Evolutionary conservation across 1,140 invertebrate species (phyloP), one percentile per base, ranked within the genome.

Genomic region (Euura saliciscinereae): DNA sequence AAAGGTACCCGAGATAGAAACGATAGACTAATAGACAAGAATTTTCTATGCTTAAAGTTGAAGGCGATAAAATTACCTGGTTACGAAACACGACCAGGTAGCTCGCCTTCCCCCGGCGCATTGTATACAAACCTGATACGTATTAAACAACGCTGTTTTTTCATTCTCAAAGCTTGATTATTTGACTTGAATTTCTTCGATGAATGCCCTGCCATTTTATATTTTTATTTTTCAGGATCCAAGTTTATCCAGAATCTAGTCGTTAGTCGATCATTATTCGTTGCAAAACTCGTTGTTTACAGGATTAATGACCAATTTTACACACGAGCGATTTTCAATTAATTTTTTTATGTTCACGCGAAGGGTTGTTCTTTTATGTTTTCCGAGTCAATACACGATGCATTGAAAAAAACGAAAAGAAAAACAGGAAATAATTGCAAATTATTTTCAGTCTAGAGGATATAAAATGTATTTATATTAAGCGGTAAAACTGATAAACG

Each of bases 1-100:
- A 93, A 92, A 93, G 92, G 92, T 93, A 92, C 83, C 80, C 81
- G 79, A 83, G 85, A 85, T 81, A 84, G 78, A 84, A 78, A 82
- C 73, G 81, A 82, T 85, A 84, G 78, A 83, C 78, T 85, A 82
- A 82, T 51, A 74, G 64, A 74, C 67, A 72, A 69, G 72, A 42
- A 68, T 71, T 69, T 71, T 71, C 70, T 45, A 28, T 44, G 44
- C 7, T 65, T 45, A 6, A n/a, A 44, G 28, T 11, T 43, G 6
- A 51, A 43, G n/a, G 45, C 43, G 43, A 45, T 13, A 4, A 42
- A 42, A 73, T 28, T 28, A 28, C 28, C 28, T 28, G 28, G 28
- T 28, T 28, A 28, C 1, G 13, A 64, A 74, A 28, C 43, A 28
- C n/a, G 28, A n/a, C 70, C 11, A 28, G 45, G 43, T 8, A 65